Conservation (phyloP, 1,140 invertebrate species). For the Drosophila littoralis region DNA sequence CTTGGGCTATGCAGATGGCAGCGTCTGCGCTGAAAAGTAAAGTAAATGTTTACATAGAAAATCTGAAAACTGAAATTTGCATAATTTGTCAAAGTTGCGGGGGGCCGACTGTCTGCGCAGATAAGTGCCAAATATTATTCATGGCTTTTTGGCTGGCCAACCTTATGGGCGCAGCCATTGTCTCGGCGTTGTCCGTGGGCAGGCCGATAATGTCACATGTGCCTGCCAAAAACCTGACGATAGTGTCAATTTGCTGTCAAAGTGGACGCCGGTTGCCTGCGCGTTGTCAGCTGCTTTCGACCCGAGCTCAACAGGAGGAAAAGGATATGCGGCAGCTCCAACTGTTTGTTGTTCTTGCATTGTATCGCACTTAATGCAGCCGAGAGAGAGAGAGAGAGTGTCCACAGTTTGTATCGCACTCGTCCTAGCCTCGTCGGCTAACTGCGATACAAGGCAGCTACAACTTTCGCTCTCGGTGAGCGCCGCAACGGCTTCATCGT, state of each 20-base stretch:
- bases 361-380: slow-evolving; percentile 72
- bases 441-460: slow-evolving; percentile 72
- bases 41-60: slow-evolving; percentile 83
- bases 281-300: slow-evolving; percentile 59
- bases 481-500: slow-evolving; percentile 35
- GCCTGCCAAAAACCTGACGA: slow-evolving; percentile 39
- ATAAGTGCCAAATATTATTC: slow-evolving; percentile 72
- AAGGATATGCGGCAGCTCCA: slow-evolving; percentile 19
- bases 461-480: slow-evolving; percentile 71
- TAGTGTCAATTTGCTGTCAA: slow-evolving; percentile 71
- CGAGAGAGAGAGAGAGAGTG: slow-evolving; percentile 47
- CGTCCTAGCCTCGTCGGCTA: slow-evolving; percentile 34
- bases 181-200: slow-evolving; percentile 3
- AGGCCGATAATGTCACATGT: slow-evolving; percentile 66
- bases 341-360: slow-evolving; percentile 58
- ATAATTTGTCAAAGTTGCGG: slow-evolving; percentile 75
- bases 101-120: slow-evolving; percentile 43
- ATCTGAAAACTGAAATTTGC: slow-evolving; percentile 82
- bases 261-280: slow-evolving; percentile 67
- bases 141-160: slow-evolving; percentile 42
- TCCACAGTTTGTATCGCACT: slow-evolving; percentile 16
- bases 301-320: slow-evolving; percentile 65
- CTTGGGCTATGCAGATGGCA: slow-evolving; percentile 13
- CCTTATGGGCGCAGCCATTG: slow-evolving; percentile 20
- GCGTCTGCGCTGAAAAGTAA: slow-evolving; percentile 78